Evolutionary conservation across 2,888 invertebrate species (phyloP), one percentile per base, ranked within the genome.

Genomic region (Agrochola litura): DNA sequence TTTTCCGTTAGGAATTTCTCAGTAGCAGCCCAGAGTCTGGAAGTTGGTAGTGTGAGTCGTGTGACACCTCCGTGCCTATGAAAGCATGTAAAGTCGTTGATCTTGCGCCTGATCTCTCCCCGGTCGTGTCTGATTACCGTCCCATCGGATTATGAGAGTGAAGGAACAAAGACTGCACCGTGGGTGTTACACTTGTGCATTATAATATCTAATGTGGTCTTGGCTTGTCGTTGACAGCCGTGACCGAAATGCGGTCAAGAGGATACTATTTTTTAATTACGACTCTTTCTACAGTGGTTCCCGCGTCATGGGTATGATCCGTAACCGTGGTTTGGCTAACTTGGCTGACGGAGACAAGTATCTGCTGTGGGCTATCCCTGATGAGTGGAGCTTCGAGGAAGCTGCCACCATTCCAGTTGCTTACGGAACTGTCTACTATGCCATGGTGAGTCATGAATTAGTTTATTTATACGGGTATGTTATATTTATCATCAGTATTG

Each of bases 391-490:
- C 37, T 94, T 98, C 64, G 97, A 98, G 87, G 98, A 98, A 86
- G 98, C 98, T 0, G 98, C 98, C 6, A 98, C 98, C 0, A 97
- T 98, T 0, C 98, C 98, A 0, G 98, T 98, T n/a, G 98, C 98
- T 0, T 98, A 98, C 89, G 97, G 97, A 79, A 97, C 98, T 0
- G 97, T 97, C 0, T 97, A 97, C 84, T 97, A 97, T 81, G 95
- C 97, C 68, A 89, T 97, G 94, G 97, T 97, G 67, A 92, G 93
- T 65, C 12, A 12, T 22, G 22, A 30, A 8, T 66, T 49, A 9
- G 25, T 30, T 68, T 37, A 54, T 37, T 8, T 68, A 10, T 6
- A 68, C 52, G 16, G 30, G 5, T 52, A 30, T 22, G 5, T 37
- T 52, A n/a, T 52, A 10, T 37, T 67, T 37, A 54, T 68, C 30